Conservation (phyloP, 2,113 vertebrate species). For the Rhodinocichla rosea region DNA sequence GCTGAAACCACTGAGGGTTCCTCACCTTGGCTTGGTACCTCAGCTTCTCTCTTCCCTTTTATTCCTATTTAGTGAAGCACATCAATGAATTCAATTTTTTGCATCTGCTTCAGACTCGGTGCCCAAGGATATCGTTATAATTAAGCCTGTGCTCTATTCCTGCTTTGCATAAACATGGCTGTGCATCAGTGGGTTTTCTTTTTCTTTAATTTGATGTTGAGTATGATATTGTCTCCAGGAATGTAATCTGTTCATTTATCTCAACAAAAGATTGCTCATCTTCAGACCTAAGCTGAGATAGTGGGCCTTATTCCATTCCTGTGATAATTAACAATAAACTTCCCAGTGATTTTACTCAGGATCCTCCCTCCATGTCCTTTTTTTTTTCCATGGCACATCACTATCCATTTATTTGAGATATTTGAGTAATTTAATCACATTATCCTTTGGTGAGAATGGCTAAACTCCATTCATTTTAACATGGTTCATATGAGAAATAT, state of each 20-base stretch:
- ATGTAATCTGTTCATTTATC: neutral
- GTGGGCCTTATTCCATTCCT: neutral
- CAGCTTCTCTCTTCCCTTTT: neutral
- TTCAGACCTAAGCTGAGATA: neutral
- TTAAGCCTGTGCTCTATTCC: neutral
- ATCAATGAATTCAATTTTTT: slow-evolving; percentile 6
- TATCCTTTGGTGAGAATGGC: neutral
- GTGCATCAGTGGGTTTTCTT: neutral
- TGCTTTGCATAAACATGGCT: neutral
- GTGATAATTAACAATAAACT: neutral
- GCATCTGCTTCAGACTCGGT: neutral
- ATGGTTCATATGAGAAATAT: neutral
- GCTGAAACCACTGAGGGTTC: neutral
- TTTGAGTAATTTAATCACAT: neutral
- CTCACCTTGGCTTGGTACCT: neutral
- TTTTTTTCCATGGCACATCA: neutral
- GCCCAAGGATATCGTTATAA: slow-evolving; percentile 29
- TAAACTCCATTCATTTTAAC: neutral
- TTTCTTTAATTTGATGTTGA: neutral
- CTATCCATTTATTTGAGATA: neutral
- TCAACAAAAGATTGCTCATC: neutral
- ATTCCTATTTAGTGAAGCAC: neutral
- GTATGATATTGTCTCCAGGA: neutral
- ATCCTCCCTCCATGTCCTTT: neutral
- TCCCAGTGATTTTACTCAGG: neutral